A percentile compares a stretch with the other conserved stretches of the same genome.
phyloP scores from a whole-genome alignment of 2,888 invertebrate species.

The Laspeyria flexula region DNA sequence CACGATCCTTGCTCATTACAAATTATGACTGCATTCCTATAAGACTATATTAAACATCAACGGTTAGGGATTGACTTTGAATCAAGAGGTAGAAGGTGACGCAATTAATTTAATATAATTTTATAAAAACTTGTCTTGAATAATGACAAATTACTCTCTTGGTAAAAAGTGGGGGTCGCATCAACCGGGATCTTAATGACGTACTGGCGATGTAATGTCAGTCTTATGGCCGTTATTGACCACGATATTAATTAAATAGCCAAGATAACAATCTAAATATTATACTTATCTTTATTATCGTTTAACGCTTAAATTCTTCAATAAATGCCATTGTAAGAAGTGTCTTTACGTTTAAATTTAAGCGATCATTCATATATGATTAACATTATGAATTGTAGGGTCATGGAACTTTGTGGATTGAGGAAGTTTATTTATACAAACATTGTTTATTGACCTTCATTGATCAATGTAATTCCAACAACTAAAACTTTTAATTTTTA shows the following conservation, averaged over 20 bases:
- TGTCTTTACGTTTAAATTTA: neutral
- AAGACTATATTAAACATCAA: constrained; percentile 66
- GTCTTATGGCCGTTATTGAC: constrained; percentile 21
- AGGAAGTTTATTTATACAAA: constrained; percentile 2
- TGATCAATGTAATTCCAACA: too few relatives aligned
- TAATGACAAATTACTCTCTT: constrained; percentile 72
- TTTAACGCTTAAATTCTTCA: neutral
- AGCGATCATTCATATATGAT: neutral
- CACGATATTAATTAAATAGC: constrained; percentile 38
- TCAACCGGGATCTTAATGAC: constrained; percentile 32
- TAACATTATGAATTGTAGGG: neutral
- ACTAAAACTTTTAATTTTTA: too few relatives aligned
- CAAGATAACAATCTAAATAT: constrained; percentile 33
- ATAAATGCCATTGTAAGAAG: neutral
- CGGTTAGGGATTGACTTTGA: constrained; percentile 61
- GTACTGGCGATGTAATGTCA: constrained; percentile 15
- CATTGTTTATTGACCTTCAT: too few relatives aligned
- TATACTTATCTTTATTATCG: neutral
- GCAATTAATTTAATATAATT: constrained; percentile 75
- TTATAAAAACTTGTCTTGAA: constrained; percentile 67
- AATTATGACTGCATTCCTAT: constrained; percentile 84
- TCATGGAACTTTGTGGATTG: neutral
- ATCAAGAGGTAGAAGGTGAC: constrained; percentile 46
- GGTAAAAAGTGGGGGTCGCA: constrained; percentile 55
- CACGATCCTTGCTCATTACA: constrained; percentile 83